phyloP scores from a whole-genome alignment of 2,113 vertebrate species.

The Xenopus laevis region DNA sequence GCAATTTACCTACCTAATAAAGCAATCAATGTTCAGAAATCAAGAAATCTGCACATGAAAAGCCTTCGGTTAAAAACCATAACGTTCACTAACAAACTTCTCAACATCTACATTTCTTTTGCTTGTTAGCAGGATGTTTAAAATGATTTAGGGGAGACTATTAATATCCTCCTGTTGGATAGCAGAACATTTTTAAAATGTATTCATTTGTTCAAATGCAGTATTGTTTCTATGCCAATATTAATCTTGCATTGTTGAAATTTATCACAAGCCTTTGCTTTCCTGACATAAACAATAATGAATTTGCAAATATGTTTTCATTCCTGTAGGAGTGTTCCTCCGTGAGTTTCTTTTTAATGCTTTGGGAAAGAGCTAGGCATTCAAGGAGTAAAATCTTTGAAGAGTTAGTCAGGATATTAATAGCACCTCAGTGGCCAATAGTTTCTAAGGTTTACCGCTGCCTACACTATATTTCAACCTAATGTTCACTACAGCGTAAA shows the following conservation, averaged over 20 bases:
- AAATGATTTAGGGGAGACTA: constrained; percentile 44
- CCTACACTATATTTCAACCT: constrained; percentile 8
- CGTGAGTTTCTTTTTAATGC: constrained; percentile 18
- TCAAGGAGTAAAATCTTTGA: constrained; percentile 4
- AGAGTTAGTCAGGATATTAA: neutral
- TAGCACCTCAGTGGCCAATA: neutral
- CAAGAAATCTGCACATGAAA: neutral
- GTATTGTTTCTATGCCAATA: constrained; percentile 44
- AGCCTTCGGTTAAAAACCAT: neutral
- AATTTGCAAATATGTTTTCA: constrained; percentile 46
- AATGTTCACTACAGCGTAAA: neutral
- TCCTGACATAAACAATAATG: constrained; percentile 46
- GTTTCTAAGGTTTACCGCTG: constrained; percentile 8
- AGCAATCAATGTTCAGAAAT: neutral
- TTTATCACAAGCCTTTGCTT: constrained; percentile 43
- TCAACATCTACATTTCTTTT: constrained; percentile 34
- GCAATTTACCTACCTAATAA: too few species aligned
- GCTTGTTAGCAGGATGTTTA: constrained; percentile 39
- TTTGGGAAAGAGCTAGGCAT: constrained; percentile 14
- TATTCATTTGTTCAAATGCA: constrained; percentile 38
- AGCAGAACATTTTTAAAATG: constrained; percentile 43
- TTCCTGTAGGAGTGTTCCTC: constrained; percentile 32
- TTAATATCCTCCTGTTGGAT: constrained; percentile 41
- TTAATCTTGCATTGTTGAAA: constrained; percentile 46
- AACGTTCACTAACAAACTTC: constrained; percentile 34